Percentiles rank a stretch among this genome's conserved stretches.
Evolutionary conservation across 2,888 invertebrate genomes (phyloP).

Genomic region (Morpho achilles): DNA sequence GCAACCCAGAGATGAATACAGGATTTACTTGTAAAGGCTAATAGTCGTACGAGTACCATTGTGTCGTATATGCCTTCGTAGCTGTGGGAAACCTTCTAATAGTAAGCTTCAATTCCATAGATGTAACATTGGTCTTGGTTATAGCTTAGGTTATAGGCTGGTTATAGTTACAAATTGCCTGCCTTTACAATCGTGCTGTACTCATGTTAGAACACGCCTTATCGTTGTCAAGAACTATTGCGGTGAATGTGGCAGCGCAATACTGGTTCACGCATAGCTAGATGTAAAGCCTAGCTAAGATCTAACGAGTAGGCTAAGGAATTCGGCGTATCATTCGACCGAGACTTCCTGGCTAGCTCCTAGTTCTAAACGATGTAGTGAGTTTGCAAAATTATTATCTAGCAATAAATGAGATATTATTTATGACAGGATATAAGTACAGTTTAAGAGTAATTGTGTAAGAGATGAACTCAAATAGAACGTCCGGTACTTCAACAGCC

Average conservation of each 20-base stretch:
- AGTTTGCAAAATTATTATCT: no score
- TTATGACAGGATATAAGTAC: no score
- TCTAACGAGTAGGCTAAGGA: neutral
- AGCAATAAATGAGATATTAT: no score
- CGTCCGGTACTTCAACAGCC: no score
- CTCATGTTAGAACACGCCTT: conserved; percentile 12
- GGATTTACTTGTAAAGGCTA: no score
- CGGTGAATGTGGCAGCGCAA: conserved; percentile 14
- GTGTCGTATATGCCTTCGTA: neutral
- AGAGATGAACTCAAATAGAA: no score
- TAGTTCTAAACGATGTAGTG: no score
- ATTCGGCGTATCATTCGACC: neutral
- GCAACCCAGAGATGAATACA: no score
- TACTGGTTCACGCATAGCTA: conserved; percentile 6
- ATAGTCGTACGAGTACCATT: no score
- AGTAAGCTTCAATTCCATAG: neutral
- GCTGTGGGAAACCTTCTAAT: conserved; percentile 1
- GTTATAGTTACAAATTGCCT: conserved; percentile 4
- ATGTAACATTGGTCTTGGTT: neutral
- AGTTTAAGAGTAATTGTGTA: no score
- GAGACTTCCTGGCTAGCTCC: no score
- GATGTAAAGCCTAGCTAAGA: neutral
- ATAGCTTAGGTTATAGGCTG: neutral
- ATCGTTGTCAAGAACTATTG: conserved; percentile 20
- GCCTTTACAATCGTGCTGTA: conserved; percentile 8